Base-by-base conservation (phyloP, 2,797 vertebrate species). In the Halcyon chelicuti region DNA sequence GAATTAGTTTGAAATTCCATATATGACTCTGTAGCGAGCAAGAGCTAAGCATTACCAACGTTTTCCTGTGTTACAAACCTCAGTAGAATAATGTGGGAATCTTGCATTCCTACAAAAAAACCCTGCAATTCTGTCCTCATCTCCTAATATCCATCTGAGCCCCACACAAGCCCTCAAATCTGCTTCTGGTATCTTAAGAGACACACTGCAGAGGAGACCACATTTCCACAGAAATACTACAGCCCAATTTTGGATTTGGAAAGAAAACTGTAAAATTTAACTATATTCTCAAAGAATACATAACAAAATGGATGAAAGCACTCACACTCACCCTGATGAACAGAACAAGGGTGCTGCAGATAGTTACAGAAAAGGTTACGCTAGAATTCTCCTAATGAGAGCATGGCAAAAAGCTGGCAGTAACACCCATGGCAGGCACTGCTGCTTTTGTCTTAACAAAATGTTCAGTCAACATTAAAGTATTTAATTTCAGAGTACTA, bases 401-500 rank as follows among this genome's bases (percentile, higher is more conserved):
- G 2, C 15, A 49, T 3, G 13, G 60, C 52, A 46, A 10, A 71
- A 77, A 73, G 29, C 28, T 49, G 55, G n/a, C 0, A 6, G 67
- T 3, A 62, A 47, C 35, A 67, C n/a, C 21, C n/a, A 46, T 2
- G 1, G 54, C 47, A 72, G 66, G 33, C 25, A 35, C 9, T 40
- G 40, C 18, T 73, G 31, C 55, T 87, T 71, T 58, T 77, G 44
- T 74, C 93, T 42, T 63, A 88, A 47, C 21, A 29, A 44, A 79
- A 77, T 0, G 0, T 54, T 75, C 62, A 68, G 49, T 51, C 54
- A 62, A 12, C 33, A 10, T 10, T 35, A 0, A 71, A 77, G 15
- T 19, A 86, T 82, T 85, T 77, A 0, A 51, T 49, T 88, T 70
- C 14, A 3, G 20, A 90, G 15, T 37, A 28, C 26, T 70, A 19